phyloP scores from a whole-genome alignment of 2,888 invertebrate genomes.

The Lampropteryx suffumata region DNA sequence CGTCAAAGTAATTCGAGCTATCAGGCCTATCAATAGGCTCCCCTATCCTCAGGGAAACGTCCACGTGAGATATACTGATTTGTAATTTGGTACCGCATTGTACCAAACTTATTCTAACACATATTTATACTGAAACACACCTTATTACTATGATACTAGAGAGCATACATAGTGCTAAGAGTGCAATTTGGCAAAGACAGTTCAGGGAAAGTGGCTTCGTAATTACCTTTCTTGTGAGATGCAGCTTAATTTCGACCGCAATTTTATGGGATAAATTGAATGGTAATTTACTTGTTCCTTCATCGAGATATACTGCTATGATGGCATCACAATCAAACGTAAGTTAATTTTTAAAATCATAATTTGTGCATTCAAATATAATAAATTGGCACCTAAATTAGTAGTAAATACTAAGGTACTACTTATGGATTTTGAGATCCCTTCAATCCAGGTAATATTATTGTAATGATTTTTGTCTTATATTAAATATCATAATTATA shows the following conservation, averaged over 20 bases:
- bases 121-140: slow-evolving; percentile 5
- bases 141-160: neutral
- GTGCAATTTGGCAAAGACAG: slow-evolving; percentile 12
- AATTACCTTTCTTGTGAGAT: slow-evolving; percentile 31
- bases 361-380: no score
- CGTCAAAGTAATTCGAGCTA: slow-evolving; percentile 36
- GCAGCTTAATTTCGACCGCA: slow-evolving; percentile 21
- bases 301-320: slow-evolving; percentile 10
- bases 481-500: no score
- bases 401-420: no score
- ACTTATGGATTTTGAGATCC: no score
- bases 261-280: slow-evolving; percentile 21
- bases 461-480: no score
- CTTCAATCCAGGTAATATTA: no score
- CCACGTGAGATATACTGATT: slow-evolving; percentile 43
- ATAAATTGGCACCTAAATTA: no score
- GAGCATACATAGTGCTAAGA: neutral
- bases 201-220: slow-evolving; percentile 29
- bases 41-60: slow-evolving; percentile 31
- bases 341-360: no score
- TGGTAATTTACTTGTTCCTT: slow-evolving; percentile 18
- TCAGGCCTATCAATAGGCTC: slow-evolving; percentile 41
- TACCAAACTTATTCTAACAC: slow-evolving; percentile 13
- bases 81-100: slow-evolving; percentile 44
- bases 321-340: no score